Conservation (phyloP, 2,113 vertebrate genomes). For the Pterophyllum scalare region DNA sequence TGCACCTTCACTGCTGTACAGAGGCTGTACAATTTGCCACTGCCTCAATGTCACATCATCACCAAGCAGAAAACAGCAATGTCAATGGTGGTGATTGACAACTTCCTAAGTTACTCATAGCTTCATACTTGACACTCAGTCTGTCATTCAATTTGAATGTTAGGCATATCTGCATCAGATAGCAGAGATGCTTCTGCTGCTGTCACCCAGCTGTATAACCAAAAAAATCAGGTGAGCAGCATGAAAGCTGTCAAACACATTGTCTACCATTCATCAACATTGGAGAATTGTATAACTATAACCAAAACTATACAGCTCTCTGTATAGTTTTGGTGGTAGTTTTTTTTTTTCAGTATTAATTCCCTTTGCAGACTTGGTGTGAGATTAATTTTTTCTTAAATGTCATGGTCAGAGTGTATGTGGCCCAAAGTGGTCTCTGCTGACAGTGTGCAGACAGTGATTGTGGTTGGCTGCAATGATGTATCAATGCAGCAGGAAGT, state of each 20-base stretch:
- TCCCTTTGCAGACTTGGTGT: slow-evolving; percentile 32
- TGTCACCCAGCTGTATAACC: slow-evolving; percentile 1
- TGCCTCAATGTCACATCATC: neutral
- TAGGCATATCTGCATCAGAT: neutral
- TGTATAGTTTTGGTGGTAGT: slow-evolving; percentile 19
- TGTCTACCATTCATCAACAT: slow-evolving; percentile 31
- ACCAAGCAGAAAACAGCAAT: neutral
- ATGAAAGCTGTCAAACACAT: slow-evolving; percentile 39
- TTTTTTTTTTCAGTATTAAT: slow-evolving; percentile 26
- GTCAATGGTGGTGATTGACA: slow-evolving; percentile 26
- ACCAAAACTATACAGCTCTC: no score
- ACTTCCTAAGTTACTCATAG: slow-evolving; percentile 28
- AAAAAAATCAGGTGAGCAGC: neutral
- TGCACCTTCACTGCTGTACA: neutral
- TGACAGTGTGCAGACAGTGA: slow-evolving; percentile 63
- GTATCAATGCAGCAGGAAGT: slow-evolving; percentile 70
- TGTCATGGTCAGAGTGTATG: slow-evolving; percentile 69
- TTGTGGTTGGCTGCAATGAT: slow-evolving; percentile 72
- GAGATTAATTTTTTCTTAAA: slow-evolving; percentile 66
- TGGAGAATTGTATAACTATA: slow-evolving; percentile 14
- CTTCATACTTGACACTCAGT: slow-evolving; percentile 11
- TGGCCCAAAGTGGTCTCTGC: slow-evolving; percentile 68
- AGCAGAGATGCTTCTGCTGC: neutral
- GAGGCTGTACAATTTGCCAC: neutral
- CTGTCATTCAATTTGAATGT: slow-evolving; percentile 28